These are phyloP conservation scores for Monochamus alternatus DNA, from an alignment of 2,888 invertebrate genomes.

Conservation along the genomic window DNA sequence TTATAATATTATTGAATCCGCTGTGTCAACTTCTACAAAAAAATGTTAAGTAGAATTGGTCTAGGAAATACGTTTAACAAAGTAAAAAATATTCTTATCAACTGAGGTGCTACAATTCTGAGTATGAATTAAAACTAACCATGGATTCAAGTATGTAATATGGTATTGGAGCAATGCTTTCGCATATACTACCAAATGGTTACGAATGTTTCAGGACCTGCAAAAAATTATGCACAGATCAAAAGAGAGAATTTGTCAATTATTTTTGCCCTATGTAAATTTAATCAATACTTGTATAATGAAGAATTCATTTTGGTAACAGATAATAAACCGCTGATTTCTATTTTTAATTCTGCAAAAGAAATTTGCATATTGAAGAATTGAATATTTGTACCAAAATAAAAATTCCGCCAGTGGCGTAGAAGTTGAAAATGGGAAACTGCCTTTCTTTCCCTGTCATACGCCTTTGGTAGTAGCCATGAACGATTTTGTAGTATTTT, in stretches of 20 bases:
- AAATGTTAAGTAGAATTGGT: constrained; percentile 14
- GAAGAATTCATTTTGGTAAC: constrained; percentile 16
- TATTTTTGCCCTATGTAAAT: constrained; percentile 36
- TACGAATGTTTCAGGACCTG: constrained; percentile 24
- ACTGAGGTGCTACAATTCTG: constrained; percentile 25
- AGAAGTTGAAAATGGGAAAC: too few relatives aligned
- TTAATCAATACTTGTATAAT: constrained; percentile 36
- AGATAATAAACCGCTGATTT: constrained; percentile 19
- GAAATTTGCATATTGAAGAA: too few relatives aligned
- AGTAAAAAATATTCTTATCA: constrained; percentile 29
- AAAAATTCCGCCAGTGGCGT: too few relatives aligned
- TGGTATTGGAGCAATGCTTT: constrained; percentile 22
- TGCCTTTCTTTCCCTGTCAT: too few relatives aligned
- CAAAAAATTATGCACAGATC: constrained; percentile 25
- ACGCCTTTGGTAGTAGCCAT: too few relatives aligned
- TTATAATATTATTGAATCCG: constrained; percentile 4
- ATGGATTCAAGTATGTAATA: constrained; percentile 6
- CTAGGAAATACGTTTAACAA: constrained; percentile 16
- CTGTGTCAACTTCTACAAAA: constrained; percentile 3
- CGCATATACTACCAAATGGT: constrained; percentile 24
- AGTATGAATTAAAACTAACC: constrained; percentile 24
- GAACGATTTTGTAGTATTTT: too few relatives aligned
- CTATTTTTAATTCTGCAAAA: constrained; percentile 31
- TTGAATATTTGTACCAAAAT: too few relatives aligned
- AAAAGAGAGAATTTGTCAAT: constrained; percentile 29